phyloP scores from a whole-genome alignment of 2,888 invertebrate genomes.

The Noctua comes region DNA sequence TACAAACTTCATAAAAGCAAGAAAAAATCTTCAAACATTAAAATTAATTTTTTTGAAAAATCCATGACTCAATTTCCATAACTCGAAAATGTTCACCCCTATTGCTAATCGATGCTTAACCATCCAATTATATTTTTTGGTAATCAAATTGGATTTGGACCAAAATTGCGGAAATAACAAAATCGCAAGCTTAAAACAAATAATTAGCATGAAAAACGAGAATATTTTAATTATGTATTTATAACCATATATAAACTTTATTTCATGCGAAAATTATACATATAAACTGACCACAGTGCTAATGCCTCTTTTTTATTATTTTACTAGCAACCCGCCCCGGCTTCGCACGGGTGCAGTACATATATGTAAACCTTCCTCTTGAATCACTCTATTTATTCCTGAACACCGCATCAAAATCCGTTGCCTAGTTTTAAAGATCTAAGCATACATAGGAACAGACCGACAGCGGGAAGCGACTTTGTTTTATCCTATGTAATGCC shows the following conservation, averaged over 20 bases:
- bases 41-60: no score
- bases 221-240: neutral
- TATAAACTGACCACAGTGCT: neutral
- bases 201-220: neutral
- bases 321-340: no score
- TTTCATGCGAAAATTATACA: neutral
- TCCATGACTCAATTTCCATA: neutral
- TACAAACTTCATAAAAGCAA: neutral
- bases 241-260: neutral
- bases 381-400: no score
- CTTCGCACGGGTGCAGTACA: no score
- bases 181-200: neutral
- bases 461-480: no score
- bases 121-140: neutral
- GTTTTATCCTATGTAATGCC: no score
- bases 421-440: no score
- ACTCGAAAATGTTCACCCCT: neutral
- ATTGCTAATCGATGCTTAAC: neutral
- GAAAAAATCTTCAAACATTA: neutral
- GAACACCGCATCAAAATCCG: no score
- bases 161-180: slow-evolving; percentile 8
- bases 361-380: no score
- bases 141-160: neutral
- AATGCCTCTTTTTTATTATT: neutral
- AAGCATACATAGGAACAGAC: no score